Evolutionary conservation across 1,140 invertebrate genomes (phyloP).

Genomic region (Branchinecta lynchi): DNA sequence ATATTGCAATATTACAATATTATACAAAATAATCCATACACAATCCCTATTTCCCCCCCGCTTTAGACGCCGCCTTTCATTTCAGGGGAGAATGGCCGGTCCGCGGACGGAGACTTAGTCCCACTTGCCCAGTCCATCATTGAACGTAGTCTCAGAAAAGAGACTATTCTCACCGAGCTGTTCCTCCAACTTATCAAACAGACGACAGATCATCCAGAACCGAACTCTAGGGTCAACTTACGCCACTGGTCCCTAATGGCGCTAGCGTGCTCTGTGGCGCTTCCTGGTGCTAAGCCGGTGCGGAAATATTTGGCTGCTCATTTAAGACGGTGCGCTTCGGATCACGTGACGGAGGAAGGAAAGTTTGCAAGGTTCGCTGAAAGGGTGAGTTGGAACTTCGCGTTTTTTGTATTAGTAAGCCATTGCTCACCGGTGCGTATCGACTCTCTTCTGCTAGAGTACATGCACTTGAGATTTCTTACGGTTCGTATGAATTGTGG

Average conservation of each 20-base stretch:
- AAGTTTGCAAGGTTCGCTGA: slow-evolving; percentile 86
- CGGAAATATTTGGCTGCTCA: slow-evolving; percentile 79
- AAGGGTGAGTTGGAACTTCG: slow-evolving; percentile 41
- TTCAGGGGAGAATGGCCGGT: slow-evolving; percentile 38
- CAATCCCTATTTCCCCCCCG: too few species aligned
- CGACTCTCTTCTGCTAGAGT: too few species aligned
- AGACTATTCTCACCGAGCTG: slow-evolving; percentile 70
- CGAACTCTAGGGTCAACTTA: slow-evolving; percentile 67
- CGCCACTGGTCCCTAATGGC: slow-evolving; percentile 84
- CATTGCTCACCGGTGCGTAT: too few species aligned
- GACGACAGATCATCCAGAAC: slow-evolving; percentile 73
- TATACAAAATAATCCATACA: too few species aligned
- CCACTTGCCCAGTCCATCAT: slow-evolving; percentile 71
- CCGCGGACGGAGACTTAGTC: slow-evolving; percentile 69
- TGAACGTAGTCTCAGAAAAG: slow-evolving; percentile 75
- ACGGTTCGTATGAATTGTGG: too few species aligned
- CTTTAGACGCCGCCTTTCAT: not conserved
- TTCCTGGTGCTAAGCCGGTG: slow-evolving; percentile 64
- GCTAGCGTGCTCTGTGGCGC: slow-evolving; percentile 67
- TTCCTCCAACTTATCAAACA: slow-evolving; percentile 86
- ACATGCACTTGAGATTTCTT: too few species aligned
- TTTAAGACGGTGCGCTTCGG: slow-evolving; percentile 68
- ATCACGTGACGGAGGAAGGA: slow-evolving; percentile 79
- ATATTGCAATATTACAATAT: too few species aligned
- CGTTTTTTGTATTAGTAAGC: too few species aligned